Conservation (phyloP, 2,888 invertebrate species). For the Sclerodermus sp. region DNA sequence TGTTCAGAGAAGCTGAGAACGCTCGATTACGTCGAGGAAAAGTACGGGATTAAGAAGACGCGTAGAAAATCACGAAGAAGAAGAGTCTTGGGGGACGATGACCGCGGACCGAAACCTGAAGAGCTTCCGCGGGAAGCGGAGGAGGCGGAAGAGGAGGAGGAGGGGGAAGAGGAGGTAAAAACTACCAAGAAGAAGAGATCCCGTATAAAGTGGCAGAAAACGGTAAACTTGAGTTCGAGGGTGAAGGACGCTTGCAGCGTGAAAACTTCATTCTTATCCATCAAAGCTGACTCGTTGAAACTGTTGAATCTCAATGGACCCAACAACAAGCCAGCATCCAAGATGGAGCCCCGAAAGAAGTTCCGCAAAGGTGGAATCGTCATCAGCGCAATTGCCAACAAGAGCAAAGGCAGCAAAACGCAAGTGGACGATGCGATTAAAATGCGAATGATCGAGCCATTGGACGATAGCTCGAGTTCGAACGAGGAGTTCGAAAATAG, state of each 20-base stretch:
- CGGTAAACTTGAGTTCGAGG: conserved; percentile 27
- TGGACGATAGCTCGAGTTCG: conserved; percentile 40
- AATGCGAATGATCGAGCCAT: conserved; percentile 1
- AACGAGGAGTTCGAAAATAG: conserved; percentile 31
- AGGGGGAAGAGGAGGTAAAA: conserved; percentile 27
- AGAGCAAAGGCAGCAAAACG: conserved; percentile 29
- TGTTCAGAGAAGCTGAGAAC: conserved; percentile 67
- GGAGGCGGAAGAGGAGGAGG: background rate
- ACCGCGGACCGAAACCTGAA: background rate
- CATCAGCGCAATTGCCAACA: conserved; percentile 58
- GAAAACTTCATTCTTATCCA: conserved; percentile 22
- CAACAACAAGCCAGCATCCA: conserved; percentile 15
- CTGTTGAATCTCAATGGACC: conserved; percentile 25
- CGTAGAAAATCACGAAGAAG: conserved; percentile 19
- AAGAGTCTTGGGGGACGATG: background rate
- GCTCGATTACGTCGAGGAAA: conserved; percentile 30
- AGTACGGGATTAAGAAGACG: conserved; percentile 24
- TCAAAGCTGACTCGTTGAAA: conserved; percentile 42
- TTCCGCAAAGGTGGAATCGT: conserved; percentile 67
- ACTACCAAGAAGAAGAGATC: conserved; percentile 43
- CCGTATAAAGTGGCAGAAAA: conserved; percentile 38
- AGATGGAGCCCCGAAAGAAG: conserved; percentile 39
- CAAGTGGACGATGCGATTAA: background rate
- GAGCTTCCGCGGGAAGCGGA: conserved; percentile 5
- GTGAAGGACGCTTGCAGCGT: conserved; percentile 15